phyloP scores from a whole-genome alignment of 2,888 invertebrate genomes.

The Chrysolina oricalcia region DNA sequence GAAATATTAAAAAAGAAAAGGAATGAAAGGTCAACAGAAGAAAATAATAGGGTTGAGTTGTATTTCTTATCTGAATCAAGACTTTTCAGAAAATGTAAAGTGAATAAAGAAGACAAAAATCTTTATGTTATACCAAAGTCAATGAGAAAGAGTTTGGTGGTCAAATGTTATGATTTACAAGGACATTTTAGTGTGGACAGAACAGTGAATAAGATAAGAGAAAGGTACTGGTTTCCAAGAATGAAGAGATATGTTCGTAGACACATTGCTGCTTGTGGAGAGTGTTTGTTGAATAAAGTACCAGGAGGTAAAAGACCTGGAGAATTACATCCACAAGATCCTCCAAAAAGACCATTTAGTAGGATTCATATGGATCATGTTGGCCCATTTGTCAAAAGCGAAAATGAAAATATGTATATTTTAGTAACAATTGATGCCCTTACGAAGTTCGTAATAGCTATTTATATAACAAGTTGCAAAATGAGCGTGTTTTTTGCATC shows the following conservation, averaged over 20 bases:
- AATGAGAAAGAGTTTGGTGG: slow-evolving; percentile 49
- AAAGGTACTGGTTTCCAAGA: slow-evolving; percentile 49
- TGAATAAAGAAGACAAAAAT: slow-evolving; percentile 36
- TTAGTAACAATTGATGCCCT: slow-evolving; percentile 46
- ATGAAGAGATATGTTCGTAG: slow-evolving; percentile 46
- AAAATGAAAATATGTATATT: slow-evolving; percentile 39
- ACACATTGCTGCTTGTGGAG: slow-evolving; percentile 48
- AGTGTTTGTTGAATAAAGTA: slow-evolving; percentile 47
- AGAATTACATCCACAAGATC: slow-evolving; percentile 45
- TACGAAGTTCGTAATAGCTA: slow-evolving; percentile 47
- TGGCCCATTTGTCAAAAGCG: slow-evolving; percentile 47
- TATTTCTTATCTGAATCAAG: slow-evolving; percentile 41
- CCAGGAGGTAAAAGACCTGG: slow-evolving; percentile 47
- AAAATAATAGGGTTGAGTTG: slow-evolving; percentile 36
- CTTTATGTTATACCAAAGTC: slow-evolving; percentile 49
- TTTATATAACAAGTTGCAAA: no score
- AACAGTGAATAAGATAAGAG: slow-evolving; percentile 34
- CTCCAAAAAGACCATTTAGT: slow-evolving; percentile 46
- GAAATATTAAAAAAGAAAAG: slow-evolving; percentile 38
- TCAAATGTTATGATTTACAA: slow-evolving; percentile 45
- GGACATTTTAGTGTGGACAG: slow-evolving; percentile 47
- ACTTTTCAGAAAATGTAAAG: slow-evolving; percentile 31
- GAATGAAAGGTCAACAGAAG: slow-evolving; percentile 33
- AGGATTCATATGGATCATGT: slow-evolving; percentile 50
- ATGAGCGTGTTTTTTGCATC: no score